Base-by-base conservation (phyloP, 1,140 invertebrate genomes). In the Manduca sexta region DNA sequence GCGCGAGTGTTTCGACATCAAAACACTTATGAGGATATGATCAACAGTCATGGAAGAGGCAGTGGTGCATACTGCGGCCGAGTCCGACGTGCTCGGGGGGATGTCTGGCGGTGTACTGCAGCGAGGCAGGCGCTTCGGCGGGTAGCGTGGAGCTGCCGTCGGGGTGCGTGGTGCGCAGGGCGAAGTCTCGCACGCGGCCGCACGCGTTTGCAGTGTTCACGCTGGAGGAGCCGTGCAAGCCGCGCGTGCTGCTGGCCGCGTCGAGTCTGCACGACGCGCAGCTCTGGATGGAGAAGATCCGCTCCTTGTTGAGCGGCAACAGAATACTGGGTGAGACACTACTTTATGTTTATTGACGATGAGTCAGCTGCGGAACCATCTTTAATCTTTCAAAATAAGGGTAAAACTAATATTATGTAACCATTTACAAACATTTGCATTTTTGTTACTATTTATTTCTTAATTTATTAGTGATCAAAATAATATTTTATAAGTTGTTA, bases 1-100 rank as follows among this genome's bases (percentile, higher is more conserved):
- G 21, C 21, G 21, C 21, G 21, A 26, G 21, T 26, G 21, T 26
- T 26, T 26, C 21, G 21, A 26, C 21, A 26, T 26, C 21, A 26
- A 26, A 26, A 26, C 21, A 26, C n/a, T 26, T 26, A 26, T 26
- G 21, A 68, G 69, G 60, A 69, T 64, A 48, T 69, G 65, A 49
- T 64, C 69, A 42, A 41, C 55, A 84, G 81, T 74, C 78, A 26
- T 84, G 81, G 81, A 82, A 82, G 51, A 75, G 70, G 68, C 80
- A 82, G 60, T 84, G 80, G 80, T 82, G 78, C 60, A 84, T 84
- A 50, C 58, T 84, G 54, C 52, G 80, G 42, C 80, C 80, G 33
- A 77, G 74, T 45, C 60, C 74, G 13, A 77, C 69, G 31, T 68
- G 63, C 43, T 53, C 60, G 17, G 78, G 80, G 21, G 76, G 78